Base-by-base conservation (phyloP, 2,113 vertebrate genomes). In the Turnix velox region DNA sequence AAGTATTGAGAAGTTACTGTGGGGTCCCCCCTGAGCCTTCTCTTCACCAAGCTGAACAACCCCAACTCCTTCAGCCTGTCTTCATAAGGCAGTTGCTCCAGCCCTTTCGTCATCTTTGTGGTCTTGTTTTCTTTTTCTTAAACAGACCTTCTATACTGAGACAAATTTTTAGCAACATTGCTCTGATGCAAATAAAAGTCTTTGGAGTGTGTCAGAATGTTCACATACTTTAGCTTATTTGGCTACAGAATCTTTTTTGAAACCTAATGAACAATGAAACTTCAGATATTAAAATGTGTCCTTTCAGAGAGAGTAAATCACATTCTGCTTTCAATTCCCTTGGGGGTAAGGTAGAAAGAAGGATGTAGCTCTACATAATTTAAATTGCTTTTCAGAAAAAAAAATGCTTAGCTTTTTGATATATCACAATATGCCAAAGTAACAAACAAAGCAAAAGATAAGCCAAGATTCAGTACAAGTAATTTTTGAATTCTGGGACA, bases 261-360 rank as follows among this genome's bases (percentile, higher is more conserved):
- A 93, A 49, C 18, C 31, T 71, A 49, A 59, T 51, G 90, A 90
- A 87, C 73, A 94, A 42, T 69, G 74, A 66, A 78, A 84, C 42
- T 43, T 42, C 30, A 42, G 33, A 57, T 93, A 95, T 93, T 92
- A 77, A 88, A 93, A 95, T 85, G 30, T 89, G 91, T 84, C 94
- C 91, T 96, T 95, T 95, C 67, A 82, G 61, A 54, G 31, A 84
- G 37, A 28, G 12, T 73, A 65, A 63, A 87, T 82, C 37, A 84
- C 42, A 79, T 87, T 84, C 35, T 77, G 14, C 46, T 87, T 93
- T 91, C 84, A 76, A 2, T 63, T 89, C 43, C 58, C 39, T 42
- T 28, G 28, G 20, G 71, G 71, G 46, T 85, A 19, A 40, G 28
- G 40, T 31, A 65, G 24, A 59, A 87, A 62, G 25, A 37, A 62